These are phyloP conservation scores for Empis stercorea DNA, from an alignment of 2,888 invertebrate genomes.

Conservation along the genomic window DNA sequence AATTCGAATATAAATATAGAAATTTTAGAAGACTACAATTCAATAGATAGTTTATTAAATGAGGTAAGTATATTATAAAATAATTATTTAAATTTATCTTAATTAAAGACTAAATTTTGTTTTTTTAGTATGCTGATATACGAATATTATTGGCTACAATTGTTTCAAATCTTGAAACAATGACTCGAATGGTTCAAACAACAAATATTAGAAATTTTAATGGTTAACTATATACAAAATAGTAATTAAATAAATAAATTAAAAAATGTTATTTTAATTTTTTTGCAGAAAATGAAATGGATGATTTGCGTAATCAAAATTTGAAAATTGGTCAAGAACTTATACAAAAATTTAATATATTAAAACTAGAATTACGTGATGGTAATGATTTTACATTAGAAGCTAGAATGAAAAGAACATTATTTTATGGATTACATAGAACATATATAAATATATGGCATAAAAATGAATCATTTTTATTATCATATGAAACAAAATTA, in stretches of 20 bases:
- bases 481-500: conserved; percentile 30
- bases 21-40: no score
- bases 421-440: conserved; percentile 33
- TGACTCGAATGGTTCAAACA: conserved; percentile 32
- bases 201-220: conserved; percentile 30
- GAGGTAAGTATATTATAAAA: background rate
- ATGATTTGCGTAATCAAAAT: conserved; percentile 30
- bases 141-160: conserved; percentile 27
- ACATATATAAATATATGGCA: conserved; percentile 33
- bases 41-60: background rate
- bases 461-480: conserved; percentile 30
- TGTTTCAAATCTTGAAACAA: conserved; percentile 28
- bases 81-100: background rate
- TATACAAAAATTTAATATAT: conserved; percentile 30
- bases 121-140: conserved; percentile 30
- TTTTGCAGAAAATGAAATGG: conserved; percentile 29
- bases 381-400: conserved; percentile 30
- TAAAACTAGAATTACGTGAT: conserved; percentile 28
- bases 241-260: no score
- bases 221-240: conserved; percentile 22
- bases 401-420: conserved; percentile 33
- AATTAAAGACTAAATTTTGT: background rate
- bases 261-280: no score
- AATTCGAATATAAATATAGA: background rate
- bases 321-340: conserved; percentile 30